Percentiles rank a stretch among this genome's conserved stretches.
These are phyloP conservation scores for Lottia gigantea DNA, from an alignment of 2,888 invertebrate species.

Conservation along the genomic window DNA sequence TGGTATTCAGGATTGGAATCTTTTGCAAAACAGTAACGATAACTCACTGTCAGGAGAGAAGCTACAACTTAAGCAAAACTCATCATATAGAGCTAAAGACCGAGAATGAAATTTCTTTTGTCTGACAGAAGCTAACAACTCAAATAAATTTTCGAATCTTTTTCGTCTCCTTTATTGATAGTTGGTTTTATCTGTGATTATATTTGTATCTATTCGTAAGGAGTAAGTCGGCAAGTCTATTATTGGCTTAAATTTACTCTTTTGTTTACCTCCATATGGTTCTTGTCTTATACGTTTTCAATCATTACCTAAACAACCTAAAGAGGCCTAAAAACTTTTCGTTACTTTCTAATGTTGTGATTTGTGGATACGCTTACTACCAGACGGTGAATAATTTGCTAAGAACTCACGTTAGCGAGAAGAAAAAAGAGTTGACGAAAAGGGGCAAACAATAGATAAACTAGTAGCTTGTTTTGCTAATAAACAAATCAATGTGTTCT, in stretches of 20 bases:
- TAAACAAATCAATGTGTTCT: conserved; percentile 9
- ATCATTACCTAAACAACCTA: conserved; percentile 2
- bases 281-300: conserved; percentile 8
- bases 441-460: conserved; percentile 7
- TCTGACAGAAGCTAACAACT: too few species aligned
- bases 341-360: not conserved
- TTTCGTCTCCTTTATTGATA: too few species aligned
- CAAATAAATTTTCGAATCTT: too few species aligned
- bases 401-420: not conserved
- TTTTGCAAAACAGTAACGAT: too few species aligned
- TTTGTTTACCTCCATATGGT: conserved; percentile 6
- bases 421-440: conserved; percentile 5
- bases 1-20: too few species aligned
- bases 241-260: not conserved
- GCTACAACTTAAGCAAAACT: too few species aligned
- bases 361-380: conserved; percentile 8
- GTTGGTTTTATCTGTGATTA: too few species aligned
- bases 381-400: conserved; percentile 8
- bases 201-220: too few species aligned
- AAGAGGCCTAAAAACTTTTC: conserved; percentile 6
- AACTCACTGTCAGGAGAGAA: too few species aligned
- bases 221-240: too few species aligned
- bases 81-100: too few species aligned
- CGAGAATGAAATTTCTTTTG: too few species aligned
- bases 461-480: not conserved